These are phyloP conservation scores for Xiphias gladius DNA, from an alignment of 2,113 vertebrate species.

Conservation along the genomic window DNA sequence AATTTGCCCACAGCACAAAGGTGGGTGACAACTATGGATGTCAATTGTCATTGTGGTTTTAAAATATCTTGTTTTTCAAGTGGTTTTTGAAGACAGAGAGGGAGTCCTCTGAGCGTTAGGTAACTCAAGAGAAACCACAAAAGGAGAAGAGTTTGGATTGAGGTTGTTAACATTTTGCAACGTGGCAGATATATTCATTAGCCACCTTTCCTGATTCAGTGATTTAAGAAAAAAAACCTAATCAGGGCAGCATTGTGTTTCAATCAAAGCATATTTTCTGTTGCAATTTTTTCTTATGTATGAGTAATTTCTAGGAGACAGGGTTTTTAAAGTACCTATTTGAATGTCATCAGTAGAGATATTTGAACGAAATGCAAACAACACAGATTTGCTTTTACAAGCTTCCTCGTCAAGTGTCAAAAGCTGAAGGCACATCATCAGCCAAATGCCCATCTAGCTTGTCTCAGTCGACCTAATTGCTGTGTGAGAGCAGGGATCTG, in stretches of 20 bases:
- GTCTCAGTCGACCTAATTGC: slow-evolving; percentile 69
- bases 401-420: slow-evolving; percentile 32
- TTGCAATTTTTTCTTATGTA: not conserved
- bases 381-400: slow-evolving; percentile 22
- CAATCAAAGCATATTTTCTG: not conserved
- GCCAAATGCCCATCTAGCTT: slow-evolving; percentile 28
- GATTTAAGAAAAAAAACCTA: not conserved
- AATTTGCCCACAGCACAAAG: not conserved
- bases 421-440: slow-evolving; percentile 27
- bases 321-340: not conserved
- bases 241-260: slow-evolving; percentile 11
- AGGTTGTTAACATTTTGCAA: slow-evolving; percentile 26
- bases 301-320: not conserved
- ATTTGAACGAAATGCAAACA: slow-evolving; percentile 26
- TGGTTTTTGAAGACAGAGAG: not conserved
- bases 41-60: not conserved
- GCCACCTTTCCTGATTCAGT: slow-evolving; percentile 20
- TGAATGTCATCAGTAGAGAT: not conserved
- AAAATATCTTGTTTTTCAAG: slow-evolving; percentile 6
- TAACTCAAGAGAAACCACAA: not conserved
- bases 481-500: slow-evolving; percentile 45
- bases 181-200: slow-evolving; percentile 5
- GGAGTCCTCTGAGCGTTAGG: not conserved
- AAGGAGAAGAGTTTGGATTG: not conserved
- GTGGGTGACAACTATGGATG: not conserved